Conservation (phyloP, 2,113 vertebrate genomes). For the Leptobrachium leishanense region DNA sequence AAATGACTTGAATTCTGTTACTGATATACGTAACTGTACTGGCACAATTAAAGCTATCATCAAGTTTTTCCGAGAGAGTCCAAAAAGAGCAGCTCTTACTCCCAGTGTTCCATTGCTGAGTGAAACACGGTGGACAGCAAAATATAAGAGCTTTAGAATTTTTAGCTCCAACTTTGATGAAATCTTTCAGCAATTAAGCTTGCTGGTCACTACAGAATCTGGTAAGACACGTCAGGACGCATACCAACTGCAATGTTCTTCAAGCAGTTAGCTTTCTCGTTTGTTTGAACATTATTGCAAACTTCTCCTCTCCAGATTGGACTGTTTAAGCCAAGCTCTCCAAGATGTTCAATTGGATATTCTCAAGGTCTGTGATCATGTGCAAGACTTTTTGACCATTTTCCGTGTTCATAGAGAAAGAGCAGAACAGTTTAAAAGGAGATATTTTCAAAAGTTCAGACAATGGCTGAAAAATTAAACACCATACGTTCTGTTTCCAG, state of each 20-base stretch:
- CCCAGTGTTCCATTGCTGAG: constrained; percentile 2
- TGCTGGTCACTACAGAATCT: background rate
- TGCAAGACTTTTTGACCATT: constrained; percentile 1
- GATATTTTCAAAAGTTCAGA: constrained; percentile 8
- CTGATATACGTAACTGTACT: constrained; percentile 8
- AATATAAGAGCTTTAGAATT: background rate
- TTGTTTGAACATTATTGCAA: background rate
- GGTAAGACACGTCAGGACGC: background rate
- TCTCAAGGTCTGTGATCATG: background rate
- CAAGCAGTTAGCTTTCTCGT: constrained; percentile 3
- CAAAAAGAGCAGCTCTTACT: constrained; percentile 9
- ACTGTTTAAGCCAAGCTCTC: background rate
- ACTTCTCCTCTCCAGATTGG: background rate
- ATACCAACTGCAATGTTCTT: background rate
- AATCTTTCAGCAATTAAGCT: background rate
- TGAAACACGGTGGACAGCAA: background rate
- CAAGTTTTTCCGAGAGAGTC: constrained; percentile 6
- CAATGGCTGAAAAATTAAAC: background rate
- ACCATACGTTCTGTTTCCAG: background rate
- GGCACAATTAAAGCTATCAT: constrained; percentile 1
- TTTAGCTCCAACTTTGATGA: constrained; percentile 7
- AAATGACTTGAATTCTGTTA: constrained; percentile 11
- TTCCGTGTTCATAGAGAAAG: background rate
- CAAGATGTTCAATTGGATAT: constrained; percentile 6
- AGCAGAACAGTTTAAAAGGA: constrained; percentile 3